Base-by-base conservation (phyloP, 2,113 vertebrate genomes). In the Acinonyx jubatus region DNA sequence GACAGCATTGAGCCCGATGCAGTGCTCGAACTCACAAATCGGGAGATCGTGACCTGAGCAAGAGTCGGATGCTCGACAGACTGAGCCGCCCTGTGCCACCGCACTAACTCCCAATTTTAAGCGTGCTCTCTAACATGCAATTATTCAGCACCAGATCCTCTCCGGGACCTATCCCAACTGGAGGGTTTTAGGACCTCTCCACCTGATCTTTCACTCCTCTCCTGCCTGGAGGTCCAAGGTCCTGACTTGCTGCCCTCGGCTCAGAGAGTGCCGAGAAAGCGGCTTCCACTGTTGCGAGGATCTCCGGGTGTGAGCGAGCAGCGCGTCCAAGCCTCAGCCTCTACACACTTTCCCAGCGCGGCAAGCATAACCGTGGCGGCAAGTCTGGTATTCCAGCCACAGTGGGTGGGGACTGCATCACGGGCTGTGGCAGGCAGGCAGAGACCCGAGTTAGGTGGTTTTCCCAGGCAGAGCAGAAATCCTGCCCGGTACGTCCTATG, bases 351-450 rank as follows among this genome's bases (percentile, higher is more conserved):
- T 31, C 41, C 0, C 16, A 1, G 31, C 0, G 66, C 16, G 18
- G 68, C 33, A 18, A 69, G 33, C 33, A 14, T 14, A 50, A 50
- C 50, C 50, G 57, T 29, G 63, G 63, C 12, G 63, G 36, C 71
- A 41, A 25, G 12, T 38, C 12, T 41, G 23, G 36, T 76, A 12
- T 74, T 76, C 25, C 7, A 27, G 25, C 23, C 25, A 7, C 38
- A 76, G 73, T 15, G 25, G 38, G 76, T 48, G 45, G 7, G 15
- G n/a, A 29, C n/a, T 1, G 15, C 33, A 33, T 41, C 11, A 7
- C 13, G 2, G 29, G 10, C 65, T 23, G 5, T 0, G 0, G 0
- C 3, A 0, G 6, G n/a, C 5, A 41, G 6, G 38, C 69, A 52
- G 33, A 23, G 48, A 93, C n/a, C 8, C 41, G 69, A 25, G 9